Evolutionary conservation across 2,113 vertebrate genomes (phyloP).

Genomic region (Bubo bubo): DNA sequence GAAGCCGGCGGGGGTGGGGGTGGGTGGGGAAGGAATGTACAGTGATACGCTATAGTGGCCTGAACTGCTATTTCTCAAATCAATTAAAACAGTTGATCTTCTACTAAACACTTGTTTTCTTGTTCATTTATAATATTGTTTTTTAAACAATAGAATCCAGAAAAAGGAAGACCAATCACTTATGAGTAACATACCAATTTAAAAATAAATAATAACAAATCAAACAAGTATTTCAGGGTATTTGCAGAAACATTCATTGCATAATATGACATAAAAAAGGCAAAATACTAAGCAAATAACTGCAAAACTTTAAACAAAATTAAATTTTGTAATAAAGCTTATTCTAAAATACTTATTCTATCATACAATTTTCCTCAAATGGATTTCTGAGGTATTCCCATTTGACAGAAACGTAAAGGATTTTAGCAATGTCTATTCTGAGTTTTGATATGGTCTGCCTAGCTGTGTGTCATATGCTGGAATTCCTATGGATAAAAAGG

Average conservation of each 20-base stretch:
- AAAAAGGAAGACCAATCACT: background rate
- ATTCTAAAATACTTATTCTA: background rate
- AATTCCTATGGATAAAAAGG: background rate
- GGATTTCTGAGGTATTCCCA: background rate
- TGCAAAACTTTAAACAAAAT: background rate
- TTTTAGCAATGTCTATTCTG: background rate
- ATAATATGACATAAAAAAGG: background rate
- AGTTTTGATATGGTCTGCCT: background rate
- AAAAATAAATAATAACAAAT: background rate
- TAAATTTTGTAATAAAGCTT: background rate
- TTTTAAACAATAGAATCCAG: background rate
- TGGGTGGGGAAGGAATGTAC: background rate
- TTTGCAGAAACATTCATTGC: background rate
- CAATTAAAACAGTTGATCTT: background rate
- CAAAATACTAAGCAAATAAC: background rate
- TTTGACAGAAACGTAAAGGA: background rate
- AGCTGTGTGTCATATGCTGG: background rate
- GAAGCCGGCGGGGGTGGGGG: background rate
- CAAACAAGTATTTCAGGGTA: background rate
- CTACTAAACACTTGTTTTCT: background rate
- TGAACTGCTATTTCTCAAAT: background rate
- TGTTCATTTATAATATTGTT: background rate
- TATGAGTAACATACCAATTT: background rate
- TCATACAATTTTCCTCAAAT: background rate
- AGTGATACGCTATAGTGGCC: background rate